These are phyloP conservation scores for Patiria pectinifera DNA, from an alignment of 53 echinoderm and acorn worm genomes.

Conservation along the genomic window DNA sequence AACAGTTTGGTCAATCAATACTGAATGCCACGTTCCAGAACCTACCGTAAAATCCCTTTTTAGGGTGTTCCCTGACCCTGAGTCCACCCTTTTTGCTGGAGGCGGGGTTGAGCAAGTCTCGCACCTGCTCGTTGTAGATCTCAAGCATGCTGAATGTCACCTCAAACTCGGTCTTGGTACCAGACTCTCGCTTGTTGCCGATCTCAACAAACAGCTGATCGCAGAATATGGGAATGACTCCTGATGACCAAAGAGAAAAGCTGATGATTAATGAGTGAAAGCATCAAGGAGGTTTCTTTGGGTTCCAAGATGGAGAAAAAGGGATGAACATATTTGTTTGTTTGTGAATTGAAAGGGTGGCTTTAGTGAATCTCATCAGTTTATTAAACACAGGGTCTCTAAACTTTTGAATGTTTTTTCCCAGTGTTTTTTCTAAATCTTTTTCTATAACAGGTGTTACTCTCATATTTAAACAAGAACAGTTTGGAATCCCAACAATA, in stretches of 20 bases:
- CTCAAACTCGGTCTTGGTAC: slow-evolving; percentile 90
- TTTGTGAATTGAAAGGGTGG: too few species aligned
- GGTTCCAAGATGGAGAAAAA: too few species aligned
- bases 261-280: background rate
- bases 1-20: background rate
- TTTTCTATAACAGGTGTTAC: too few species aligned
- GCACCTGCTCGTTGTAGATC: slow-evolving; percentile 97
- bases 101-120: slow-evolving; percentile 87
- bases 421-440: too few species aligned
- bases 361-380: too few species aligned
- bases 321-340: too few species aligned
- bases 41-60: slow-evolving; percentile 99
- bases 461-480: too few species aligned
- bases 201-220: slow-evolving; percentile 86
- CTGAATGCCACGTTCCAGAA: background rate
- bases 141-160: slow-evolving; percentile 96
- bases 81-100: slow-evolving; percentile 91
- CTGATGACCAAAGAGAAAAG: slow-evolving; percentile 24
- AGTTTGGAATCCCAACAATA: too few species aligned
- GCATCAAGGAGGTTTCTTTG: background rate
- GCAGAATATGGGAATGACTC: slow-evolving; percentile 96
- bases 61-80: slow-evolving; percentile 91
- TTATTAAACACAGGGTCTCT: too few species aligned
- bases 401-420: too few species aligned
- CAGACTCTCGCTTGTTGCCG: slow-evolving; percentile 71